These are phyloP conservation scores for Euplagia quadripunctaria DNA, from an alignment of 2,888 invertebrate genomes.

Conservation along the genomic window DNA sequence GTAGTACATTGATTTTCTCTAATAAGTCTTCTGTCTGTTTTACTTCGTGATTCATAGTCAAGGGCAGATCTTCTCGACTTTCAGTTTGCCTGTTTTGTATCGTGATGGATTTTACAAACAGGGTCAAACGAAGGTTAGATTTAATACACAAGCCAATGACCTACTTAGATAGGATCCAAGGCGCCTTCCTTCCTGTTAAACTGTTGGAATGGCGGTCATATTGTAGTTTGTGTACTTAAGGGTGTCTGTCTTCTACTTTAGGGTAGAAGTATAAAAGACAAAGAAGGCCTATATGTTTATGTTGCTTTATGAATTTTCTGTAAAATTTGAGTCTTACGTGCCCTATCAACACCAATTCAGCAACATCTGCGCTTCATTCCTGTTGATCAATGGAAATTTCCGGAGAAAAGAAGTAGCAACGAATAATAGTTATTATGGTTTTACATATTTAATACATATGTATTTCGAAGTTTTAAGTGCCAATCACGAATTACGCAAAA, in stretches of 20 bases:
- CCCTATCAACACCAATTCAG: neutral
- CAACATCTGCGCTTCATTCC: too few species aligned
- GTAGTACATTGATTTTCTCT: too few species aligned
- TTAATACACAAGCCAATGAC: constrained; percentile 67
- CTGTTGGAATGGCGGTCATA: constrained; percentile 38
- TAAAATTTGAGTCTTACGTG: neutral
- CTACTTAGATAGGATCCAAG: constrained; percentile 64
- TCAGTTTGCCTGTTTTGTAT: neutral
- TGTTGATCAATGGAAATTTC: too few species aligned
- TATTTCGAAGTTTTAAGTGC: too few species aligned
- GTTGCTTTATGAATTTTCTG: neutral
- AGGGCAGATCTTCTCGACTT: too few species aligned
- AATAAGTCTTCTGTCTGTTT: too few species aligned
- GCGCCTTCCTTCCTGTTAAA: constrained; percentile 58
- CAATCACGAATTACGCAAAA: too few species aligned
- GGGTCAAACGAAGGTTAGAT: constrained; percentile 57
- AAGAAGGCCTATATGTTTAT: neutral
- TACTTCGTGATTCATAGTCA: neutral
- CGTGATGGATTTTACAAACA: constrained; percentile 53
- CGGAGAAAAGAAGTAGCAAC: too few species aligned
- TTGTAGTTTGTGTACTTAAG: constrained; percentile 19
- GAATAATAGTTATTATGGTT: too few species aligned
- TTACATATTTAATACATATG: too few species aligned
- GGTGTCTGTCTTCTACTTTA: constrained; percentile 1
- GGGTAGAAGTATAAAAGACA: neutral